Base-by-base conservation (phyloP, 2,797 vertebrate species). In the Notolepis coatsorum region DNA sequence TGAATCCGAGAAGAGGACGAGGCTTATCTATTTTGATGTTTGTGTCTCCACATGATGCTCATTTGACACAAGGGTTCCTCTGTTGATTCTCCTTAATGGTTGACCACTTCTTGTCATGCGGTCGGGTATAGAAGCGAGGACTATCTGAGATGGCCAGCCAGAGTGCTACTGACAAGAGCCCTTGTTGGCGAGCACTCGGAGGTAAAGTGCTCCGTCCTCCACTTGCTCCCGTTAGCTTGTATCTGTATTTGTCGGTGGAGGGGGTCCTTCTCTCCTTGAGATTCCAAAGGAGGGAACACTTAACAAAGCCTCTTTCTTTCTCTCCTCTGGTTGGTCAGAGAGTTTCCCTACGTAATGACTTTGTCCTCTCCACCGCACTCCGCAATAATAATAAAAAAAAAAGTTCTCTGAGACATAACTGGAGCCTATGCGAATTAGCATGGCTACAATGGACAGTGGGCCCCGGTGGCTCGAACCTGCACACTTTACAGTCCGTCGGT, bases 401-500 rank as follows among this genome's bases (percentile, higher is more conserved):
- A 87, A 86, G 54, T 61, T 61, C 66, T 64, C 45, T 4, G 69
- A 83, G 89, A 93, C 86, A 91, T 82, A 75, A 76, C 73, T 80
- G 79, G 80, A 68, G 52, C 61, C 43, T 8, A 31, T 59, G 42
- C 68, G 62, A 80, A 85, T 93, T 92, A 91, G 84, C 91, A 93
- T 90, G 74, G 75, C 63, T 74, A 93, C 89, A 92, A 91, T 81
- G 62, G 81, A 85, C 84, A 81, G 83, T 84, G 80, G 65, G 76
- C 73, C 67, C n/a, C 72, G 81, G 68, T 76, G 61, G 79, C 72
- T 28, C 55, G 79, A 88, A 90, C 87, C 83, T 73, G 73, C 63
- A 77, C 85, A 88, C 85, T 92, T 94, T 91, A 91, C 79, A 75
- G 73, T 91, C 83, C 65, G 87, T 86, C 82, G 81, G 88, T 53